These are phyloP conservation scores for Choristoneura fumiferana DNA, from an alignment of 1,140 invertebrate species.

Conservation along the genomic window DNA sequence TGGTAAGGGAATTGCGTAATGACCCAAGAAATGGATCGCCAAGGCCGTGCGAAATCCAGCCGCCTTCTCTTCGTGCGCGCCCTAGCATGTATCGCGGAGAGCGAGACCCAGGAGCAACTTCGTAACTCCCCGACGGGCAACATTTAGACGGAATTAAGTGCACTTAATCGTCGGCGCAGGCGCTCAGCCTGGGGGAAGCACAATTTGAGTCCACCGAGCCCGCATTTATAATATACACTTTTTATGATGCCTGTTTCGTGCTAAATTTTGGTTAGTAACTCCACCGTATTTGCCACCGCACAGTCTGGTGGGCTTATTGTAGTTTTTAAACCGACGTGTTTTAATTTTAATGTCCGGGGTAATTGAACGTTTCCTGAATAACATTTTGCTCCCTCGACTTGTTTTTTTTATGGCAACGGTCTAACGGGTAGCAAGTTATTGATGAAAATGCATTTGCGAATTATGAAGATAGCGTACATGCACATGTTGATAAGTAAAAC, in stretches of 20 bases:
- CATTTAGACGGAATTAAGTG: slow-evolving; percentile 70
- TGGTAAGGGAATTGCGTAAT: slow-evolving; percentile 11
- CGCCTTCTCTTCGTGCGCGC: background rate
- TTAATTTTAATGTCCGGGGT: slow-evolving; percentile 1
- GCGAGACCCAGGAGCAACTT: background rate
- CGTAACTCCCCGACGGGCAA: slow-evolving; percentile 52
- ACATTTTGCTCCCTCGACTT: background rate
- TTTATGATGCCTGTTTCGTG: slow-evolving; percentile 35
- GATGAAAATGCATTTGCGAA: background rate
- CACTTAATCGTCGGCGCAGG: slow-evolving; percentile 63
- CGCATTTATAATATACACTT: slow-evolving; percentile 55
- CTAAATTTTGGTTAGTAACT: slow-evolving; percentile 40
- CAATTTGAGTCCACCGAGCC: slow-evolving; percentile 48
- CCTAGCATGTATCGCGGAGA: background rate
- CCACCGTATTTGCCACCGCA: slow-evolving; percentile 22
- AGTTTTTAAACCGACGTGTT: slow-evolving; percentile 9
- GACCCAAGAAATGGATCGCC: slow-evolving; percentile 3
- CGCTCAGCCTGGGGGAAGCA: slow-evolving; percentile 47
- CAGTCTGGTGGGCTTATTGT: slow-evolving; percentile 5
- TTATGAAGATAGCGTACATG: background rate
- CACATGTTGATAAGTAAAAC: background rate
- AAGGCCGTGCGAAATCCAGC: background rate
- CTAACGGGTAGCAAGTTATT: background rate
- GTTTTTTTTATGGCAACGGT: background rate
- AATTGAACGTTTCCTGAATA: slow-evolving; percentile 11